phyloP scores from a whole-genome alignment of 1,140 invertebrate genomes.

The Dinothrombium tinctorium region DNA sequence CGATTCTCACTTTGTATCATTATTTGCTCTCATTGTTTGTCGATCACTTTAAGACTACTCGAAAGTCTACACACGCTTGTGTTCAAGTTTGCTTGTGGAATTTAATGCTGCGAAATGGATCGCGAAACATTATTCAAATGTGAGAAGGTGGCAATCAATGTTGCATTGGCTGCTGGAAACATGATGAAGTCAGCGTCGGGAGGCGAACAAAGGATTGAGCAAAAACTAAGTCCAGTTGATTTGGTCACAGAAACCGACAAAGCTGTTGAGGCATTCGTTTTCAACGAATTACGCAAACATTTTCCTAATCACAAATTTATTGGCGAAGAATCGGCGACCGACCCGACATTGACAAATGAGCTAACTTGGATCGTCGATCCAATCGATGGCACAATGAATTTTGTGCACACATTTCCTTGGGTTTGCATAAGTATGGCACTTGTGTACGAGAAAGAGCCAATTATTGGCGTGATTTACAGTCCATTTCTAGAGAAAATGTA shows the following conservation, averaged over 20 bases:
- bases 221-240: constrained; percentile 66
- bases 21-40: no score
- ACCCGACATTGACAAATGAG: constrained; percentile 42
- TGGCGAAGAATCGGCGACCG: constrained; percentile 78
- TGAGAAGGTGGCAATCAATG: constrained; percentile 28
- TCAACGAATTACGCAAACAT: constrained; percentile 40
- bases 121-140: constrained; percentile 24
- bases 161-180: constrained; percentile 30
- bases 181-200: constrained; percentile 39
- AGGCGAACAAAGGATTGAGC: constrained; percentile 39
- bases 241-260: constrained; percentile 82
- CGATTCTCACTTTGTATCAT: no score
- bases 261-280: constrained; percentile 64
- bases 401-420: constrained; percentile 18
- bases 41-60: no score
- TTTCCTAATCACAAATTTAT: constrained; percentile 86
- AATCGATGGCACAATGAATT: constrained; percentile 36
- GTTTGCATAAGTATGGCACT: constrained; percentile 27
- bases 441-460: constrained; percentile 37
- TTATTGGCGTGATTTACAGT: constrained; percentile 69
- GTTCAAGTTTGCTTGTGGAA: no score
- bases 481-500: constrained; percentile 66
- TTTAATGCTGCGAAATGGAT: no score
- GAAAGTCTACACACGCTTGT: no score
- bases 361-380: constrained; percentile 97